Base-by-base conservation (phyloP, 2,888 invertebrate genomes). In the Copidosoma aretas region DNA sequence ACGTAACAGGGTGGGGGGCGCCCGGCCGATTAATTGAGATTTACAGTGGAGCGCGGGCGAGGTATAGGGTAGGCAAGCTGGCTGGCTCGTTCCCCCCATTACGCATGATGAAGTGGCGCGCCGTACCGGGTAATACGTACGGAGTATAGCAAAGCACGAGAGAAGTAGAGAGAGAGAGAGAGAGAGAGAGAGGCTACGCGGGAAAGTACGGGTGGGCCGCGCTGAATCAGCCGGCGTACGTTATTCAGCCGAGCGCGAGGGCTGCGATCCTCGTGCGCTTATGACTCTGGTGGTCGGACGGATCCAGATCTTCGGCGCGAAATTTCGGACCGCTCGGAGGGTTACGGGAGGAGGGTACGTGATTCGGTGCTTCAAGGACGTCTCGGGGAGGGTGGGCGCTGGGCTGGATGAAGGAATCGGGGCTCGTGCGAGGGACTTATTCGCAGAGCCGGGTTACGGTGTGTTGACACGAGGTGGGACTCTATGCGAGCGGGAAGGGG, bases 201-300 rank as follows among this genome's bases (percentile, higher is more conserved):
- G 32, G 32, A 32, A 32, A 32, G 32, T 32, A 32, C 32, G 8
- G 4, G 32, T n/a, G 32, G 32, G 32, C 8, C 32, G 32, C 32
- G 32, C 32, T 32, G 81, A 81, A 77, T 80, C 80, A 80, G 81
- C 80, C 41, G 72, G 32, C 71, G 4, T 32, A 5, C 32, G 32
- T 32, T 32, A 75, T 70, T 72, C 78, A 77, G 72, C 77, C 75
- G 76, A 76, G 79, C 79, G 79, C 78, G 74, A 78, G 79, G 76
- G 76, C 77, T 76, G 76, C 67, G 71, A n/a, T n/a, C n/a, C n/a
- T n/a, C n/a, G n/a, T n/a, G n/a, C n/a, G n/a, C n/a, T n/a, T n/a
- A n/a, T n/a, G n/a, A n/a, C n/a, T n/a, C n/a, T n/a, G n/a, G n/a
- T n/a, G n/a, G n/a, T n/a, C n/a, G n/a, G n/a, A n/a, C n/a, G n/a